These are phyloP conservation scores for Theristicus caerulescens DNA, from an alignment of 2,113 vertebrate genomes.

Conservation along the genomic window DNA sequence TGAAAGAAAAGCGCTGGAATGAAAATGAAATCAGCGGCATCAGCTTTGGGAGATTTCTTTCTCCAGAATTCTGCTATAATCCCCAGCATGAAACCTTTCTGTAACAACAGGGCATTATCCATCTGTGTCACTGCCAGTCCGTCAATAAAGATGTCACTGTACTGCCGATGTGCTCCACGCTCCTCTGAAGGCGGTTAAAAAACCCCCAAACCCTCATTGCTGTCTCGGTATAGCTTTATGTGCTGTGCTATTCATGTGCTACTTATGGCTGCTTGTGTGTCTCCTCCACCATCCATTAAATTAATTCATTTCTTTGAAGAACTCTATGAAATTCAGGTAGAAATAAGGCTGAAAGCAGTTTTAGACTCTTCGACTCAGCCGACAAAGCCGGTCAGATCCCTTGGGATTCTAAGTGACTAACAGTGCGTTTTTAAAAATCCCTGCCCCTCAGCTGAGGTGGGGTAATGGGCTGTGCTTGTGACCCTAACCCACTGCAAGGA, in stretches of 20 bases:
- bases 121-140: not conserved
- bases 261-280: not conserved
- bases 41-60: not conserved
- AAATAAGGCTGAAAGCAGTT: not conserved
- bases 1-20: not conserved
- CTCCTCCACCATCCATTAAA: not conserved
- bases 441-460: not conserved
- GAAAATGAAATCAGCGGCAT: not conserved
- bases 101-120: not conserved
- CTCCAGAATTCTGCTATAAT: not conserved
- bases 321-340: not conserved
- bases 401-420: accelerated
- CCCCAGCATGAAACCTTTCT: not conserved
- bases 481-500: accelerated
- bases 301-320: not conserved
- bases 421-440: not conserved
- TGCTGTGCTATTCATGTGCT: not conserved
- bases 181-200: not conserved
- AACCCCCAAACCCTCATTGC: accelerated
- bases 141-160: not conserved
- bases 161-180: accelerated
- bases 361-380: not conserved
- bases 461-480: not conserved
- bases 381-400: too few relatives aligned
- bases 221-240: accelerated